These are phyloP conservation scores for Pantherophis guttatus DNA, from an alignment of 2,113 vertebrate genomes.

Conservation along the genomic window DNA sequence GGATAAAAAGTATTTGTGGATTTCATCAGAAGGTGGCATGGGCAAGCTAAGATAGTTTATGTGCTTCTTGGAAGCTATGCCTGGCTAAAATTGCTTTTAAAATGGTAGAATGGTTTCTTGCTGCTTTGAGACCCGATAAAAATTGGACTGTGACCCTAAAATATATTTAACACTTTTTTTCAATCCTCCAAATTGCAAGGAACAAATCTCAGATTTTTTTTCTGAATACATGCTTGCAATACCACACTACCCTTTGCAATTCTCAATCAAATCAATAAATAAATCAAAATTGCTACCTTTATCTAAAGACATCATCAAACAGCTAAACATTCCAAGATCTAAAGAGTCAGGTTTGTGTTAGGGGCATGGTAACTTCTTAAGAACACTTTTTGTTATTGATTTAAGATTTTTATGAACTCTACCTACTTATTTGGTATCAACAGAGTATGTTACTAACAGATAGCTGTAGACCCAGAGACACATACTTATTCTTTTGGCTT, in stretches of 20 bases:
- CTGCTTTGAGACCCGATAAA: neutral
- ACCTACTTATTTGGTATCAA: conserved; percentile 16
- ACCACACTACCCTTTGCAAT: neutral
- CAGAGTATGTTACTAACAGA: conserved; percentile 37
- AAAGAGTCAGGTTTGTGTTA: neutral
- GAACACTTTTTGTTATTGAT: neutral
- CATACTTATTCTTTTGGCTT: conserved; percentile 32
- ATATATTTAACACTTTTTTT: neutral
- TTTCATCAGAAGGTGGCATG: neutral
- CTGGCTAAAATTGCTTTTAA: neutral
- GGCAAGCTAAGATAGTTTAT: neutral
- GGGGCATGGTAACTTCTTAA: neutral
- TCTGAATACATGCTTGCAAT: neutral
- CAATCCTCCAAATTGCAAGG: neutral
- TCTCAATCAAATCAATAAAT: neutral
- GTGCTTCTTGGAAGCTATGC: neutral
- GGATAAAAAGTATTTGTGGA: neutral
- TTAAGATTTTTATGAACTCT: conserved; percentile 17
- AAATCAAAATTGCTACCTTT: neutral
- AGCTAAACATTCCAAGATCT: neutral
- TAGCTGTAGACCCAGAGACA: neutral
- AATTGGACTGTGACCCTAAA: neutral
- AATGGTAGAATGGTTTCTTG: neutral
- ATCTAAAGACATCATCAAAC: neutral
- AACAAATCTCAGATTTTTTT: neutral